A percentile compares a stretch with the other conserved stretches of the same genome.
Conservation (phyloP, 2,888 invertebrate genomes). For the Lumbricus terrestris region DNA sequence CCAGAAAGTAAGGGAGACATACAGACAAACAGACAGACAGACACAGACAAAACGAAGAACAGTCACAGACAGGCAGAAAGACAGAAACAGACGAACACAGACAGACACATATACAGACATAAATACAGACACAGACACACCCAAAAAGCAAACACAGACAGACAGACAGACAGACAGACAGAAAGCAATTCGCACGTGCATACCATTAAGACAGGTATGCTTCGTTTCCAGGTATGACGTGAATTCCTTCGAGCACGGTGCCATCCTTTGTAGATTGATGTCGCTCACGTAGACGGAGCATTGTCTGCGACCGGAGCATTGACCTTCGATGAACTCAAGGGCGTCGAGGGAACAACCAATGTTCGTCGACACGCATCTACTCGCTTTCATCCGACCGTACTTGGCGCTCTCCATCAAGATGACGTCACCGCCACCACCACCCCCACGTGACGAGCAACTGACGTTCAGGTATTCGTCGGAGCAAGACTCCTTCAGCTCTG, state of each 20-base stretch:
- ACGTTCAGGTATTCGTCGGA: neutral
- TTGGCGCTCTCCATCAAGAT: neutral
- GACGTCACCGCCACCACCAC: neutral
- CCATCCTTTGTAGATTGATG: neutral
- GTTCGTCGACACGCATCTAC: neutral
- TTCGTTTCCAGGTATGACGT: neutral
- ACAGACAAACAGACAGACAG: neutral
- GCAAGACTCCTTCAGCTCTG: neutral
- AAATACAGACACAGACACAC: neutral
- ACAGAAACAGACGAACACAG: neutral
- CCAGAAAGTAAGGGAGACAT: neutral
- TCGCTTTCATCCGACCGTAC: neutral
- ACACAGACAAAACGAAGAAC: no score
- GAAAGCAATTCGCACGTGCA: neutral
- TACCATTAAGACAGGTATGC: neutral
- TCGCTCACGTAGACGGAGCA: neutral
- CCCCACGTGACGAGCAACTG: neutral
- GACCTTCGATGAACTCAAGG: neutral
- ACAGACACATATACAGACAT: neutral
- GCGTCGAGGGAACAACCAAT: neutral
- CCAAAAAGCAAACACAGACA: neutral
- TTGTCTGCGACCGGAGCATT: neutral
- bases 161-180: neutral
- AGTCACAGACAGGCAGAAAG: no score
- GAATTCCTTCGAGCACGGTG: neutral